Evolutionary conservation across 2,797 vertebrate species (phyloP).

Genomic region (Crax fasciolata): DNA sequence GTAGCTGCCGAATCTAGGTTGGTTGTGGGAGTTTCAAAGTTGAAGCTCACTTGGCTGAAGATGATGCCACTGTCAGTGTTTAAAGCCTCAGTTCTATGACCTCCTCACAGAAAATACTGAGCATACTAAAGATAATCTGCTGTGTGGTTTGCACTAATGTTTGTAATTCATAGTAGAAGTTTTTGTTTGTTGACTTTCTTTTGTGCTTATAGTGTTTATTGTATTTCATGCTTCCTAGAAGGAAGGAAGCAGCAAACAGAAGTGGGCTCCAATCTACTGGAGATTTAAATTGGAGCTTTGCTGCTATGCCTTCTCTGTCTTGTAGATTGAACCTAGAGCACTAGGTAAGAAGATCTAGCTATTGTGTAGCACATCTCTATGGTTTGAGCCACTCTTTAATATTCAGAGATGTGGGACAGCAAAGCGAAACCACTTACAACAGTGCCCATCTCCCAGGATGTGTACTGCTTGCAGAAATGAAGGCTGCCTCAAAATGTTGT

Average conservation of each 20-base stretch:
- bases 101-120: slow-evolving; percentile 30
- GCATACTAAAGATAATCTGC: slow-evolving; percentile 32
- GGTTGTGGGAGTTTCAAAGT: not conserved
- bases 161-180: slow-evolving; percentile 43
- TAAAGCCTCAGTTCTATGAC: slow-evolving; percentile 6
- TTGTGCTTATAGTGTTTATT: slow-evolving; percentile 18
- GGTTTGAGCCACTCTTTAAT: not conserved
- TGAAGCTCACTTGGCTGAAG: slow-evolving; percentile 31
- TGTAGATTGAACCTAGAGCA: not conserved
- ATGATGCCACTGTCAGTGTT: not conserved
- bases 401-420: not conserved
- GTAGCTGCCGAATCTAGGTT: not conserved
- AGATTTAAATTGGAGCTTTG: not conserved
- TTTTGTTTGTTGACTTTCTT: slow-evolving; percentile 18
- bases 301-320: not conserved
- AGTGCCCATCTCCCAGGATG: not conserved
- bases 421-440: not conserved
- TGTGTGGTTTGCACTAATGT: slow-evolving; percentile 70
- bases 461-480: not conserved
- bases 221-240: not conserved
- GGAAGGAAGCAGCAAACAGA: not conserved
- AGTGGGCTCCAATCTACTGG: not conserved
- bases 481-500: not conserved
- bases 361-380: not conserved
- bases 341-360: not conserved